Base-by-base conservation (phyloP, 1,140 invertebrate species). In the Temnothorax longispinosus region DNA sequence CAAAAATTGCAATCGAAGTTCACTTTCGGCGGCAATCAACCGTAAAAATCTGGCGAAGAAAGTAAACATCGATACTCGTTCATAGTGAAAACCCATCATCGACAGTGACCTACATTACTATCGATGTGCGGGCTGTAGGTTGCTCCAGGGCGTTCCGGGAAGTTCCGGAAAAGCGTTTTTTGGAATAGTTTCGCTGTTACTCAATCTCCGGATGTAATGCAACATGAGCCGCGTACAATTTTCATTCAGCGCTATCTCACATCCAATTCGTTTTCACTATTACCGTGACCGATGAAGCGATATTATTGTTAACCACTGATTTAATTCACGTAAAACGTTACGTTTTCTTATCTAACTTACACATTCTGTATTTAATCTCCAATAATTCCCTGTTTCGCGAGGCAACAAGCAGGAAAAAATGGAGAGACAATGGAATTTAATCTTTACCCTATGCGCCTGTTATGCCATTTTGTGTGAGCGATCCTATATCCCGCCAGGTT, bases 1-100 rank as follows among this genome's bases (percentile, higher is more conserved):
- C 88, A 77, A 87, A 85, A 90, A 90, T 89, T 87, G 85, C 88
- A 74, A 82, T 71, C 72, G 88, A 89, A 71, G 77, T 82, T 77
- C 54, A 60, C 80, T 69, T 58, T 87, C 80, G 60, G 8, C 35
- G 18, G 60, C 60, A 62, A 69, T 84, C 80, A 86, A 72, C 62
- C 27, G 85, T 50, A 60, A 87, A 69, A 81, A 89, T 89, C 56
- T 47, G 41, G 6, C 27, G 76, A 86, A 81, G 85, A 78, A 86
- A 81, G 85, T 86, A 78, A 64, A 86, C 85, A 60, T 86, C 85
- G 76, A 50, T 54, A 47, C 62, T 69, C 50, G 67, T 86, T 86
- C 52, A 35, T 38, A 38, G 54, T 44, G 35, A 86, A 81, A 86
- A 81, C 38, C 44, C 76, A 86, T 81, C 85, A 81, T 81, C 85